Percentiles rank a stretch among this genome's conserved stretches.
Conservation (phyloP, 2,797 vertebrate species). For the Sus cebifrons region DNA sequence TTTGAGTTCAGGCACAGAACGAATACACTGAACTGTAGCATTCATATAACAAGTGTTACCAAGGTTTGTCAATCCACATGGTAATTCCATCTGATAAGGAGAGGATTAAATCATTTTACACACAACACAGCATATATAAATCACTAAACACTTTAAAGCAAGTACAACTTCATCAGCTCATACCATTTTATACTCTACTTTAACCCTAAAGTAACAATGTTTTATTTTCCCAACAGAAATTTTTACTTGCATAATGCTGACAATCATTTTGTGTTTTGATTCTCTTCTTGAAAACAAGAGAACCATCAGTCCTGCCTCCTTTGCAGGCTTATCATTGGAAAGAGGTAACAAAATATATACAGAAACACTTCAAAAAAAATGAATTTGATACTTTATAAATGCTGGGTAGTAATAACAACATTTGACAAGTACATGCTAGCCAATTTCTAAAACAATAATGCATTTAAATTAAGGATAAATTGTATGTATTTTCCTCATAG, state of each 20-base stretch:
- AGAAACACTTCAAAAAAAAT: constrained; percentile 32
- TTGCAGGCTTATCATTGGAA: constrained; percentile 11
- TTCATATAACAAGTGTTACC: constrained; percentile 99
- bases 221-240: constrained; percentile 34
- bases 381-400: not conserved
- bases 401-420: not conserved
- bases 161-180: constrained; percentile 57
- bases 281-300: constrained; percentile 51
- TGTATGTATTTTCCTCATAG: constrained; percentile 42
- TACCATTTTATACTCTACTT: constrained; percentile 51
- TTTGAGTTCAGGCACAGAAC: constrained; percentile 99
- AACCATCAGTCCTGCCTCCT: not conserved
- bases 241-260: constrained; percentile 1
- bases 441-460: constrained; percentile 50
- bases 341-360: not conserved
- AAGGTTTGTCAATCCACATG: constrained; percentile 98
- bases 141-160: constrained; percentile 25
- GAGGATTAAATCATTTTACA: constrained; percentile 72
- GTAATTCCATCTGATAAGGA: constrained; percentile 96
- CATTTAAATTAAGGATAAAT: constrained; percentile 55
- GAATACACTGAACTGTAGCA: constrained; percentile 99
- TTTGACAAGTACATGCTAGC: not conserved
- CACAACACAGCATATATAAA: constrained; percentile 16
- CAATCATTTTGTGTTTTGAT: constrained; percentile 46
- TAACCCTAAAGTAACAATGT: constrained; percentile 30